phyloP scores from a whole-genome alignment of 2,888 invertebrate genomes.

The Tillus elongatus region DNA sequence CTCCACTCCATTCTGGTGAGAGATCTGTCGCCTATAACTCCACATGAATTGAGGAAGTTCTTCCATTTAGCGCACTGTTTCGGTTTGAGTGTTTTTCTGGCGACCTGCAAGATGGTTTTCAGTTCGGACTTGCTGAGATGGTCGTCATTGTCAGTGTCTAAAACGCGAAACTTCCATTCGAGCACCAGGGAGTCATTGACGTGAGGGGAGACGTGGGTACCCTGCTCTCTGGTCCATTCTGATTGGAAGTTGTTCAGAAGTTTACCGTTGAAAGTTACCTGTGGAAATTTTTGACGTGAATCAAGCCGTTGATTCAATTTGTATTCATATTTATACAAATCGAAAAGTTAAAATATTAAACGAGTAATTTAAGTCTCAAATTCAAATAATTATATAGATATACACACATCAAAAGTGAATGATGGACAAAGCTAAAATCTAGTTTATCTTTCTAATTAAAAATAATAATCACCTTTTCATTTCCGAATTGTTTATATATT shows the following conservation, averaged over 20 bases:
- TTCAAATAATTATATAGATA: too few species aligned
- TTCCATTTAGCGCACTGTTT: slow-evolving; percentile 74
- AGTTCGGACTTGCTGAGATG: slow-evolving; percentile 70
- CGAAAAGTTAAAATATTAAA: too few species aligned
- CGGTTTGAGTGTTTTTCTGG: slow-evolving; percentile 83
- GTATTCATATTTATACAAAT: too few species aligned
- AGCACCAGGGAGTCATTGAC: slow-evolving; percentile 49
- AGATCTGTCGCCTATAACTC: slow-evolving; percentile 69
- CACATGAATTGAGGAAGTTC: slow-evolving; percentile 81
- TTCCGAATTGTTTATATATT: too few species aligned
- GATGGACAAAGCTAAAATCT: too few species aligned
- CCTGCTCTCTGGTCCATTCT: slow-evolving; percentile 54
- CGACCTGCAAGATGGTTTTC: slow-evolving; percentile 45
- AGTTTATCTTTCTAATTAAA: too few species aligned
- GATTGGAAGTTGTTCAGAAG: slow-evolving; percentile 76
- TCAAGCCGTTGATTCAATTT: too few species aligned
- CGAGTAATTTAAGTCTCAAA: too few species aligned
- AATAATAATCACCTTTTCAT: too few species aligned
- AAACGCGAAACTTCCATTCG: slow-evolving; percentile 81
- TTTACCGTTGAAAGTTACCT: slow-evolving; percentile 62
- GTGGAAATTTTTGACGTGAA: too few species aligned
- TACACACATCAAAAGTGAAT: too few species aligned
- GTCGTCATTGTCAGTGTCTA: slow-evolving; percentile 74
- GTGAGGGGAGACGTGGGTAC: slow-evolving; percentile 33
- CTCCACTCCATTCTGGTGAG: slow-evolving; percentile 79